Evolutionary conservation across 2,888 invertebrate species (phyloP), one percentile per base, ranked within the genome.

Genomic region (Leptura quadrifasciata): DNA sequence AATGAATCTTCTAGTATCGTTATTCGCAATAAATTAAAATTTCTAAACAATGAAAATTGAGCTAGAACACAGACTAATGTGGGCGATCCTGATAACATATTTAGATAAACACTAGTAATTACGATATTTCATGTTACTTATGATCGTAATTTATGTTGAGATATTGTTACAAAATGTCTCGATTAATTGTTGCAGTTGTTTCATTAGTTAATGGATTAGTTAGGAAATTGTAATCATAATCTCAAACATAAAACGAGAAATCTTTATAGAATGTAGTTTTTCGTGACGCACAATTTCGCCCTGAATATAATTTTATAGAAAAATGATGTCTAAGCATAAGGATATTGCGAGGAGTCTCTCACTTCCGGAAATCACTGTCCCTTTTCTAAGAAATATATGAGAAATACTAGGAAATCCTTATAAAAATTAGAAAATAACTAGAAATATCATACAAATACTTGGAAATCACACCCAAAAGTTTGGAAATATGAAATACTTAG

Each of bases 1-100:
- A 69, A 58, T 69, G 57, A 58, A 18, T 35, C 58, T 39, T 68
- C 39, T n/a, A 57, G 57, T 18, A 39, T 35, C 39, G 63, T 63
- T 63, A 39, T n/a, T 35, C 27, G 20, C 39, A 67, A 64, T 31
- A 61, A 75, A 75, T 72, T 75, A 75, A 72, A 61, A 61, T 73
- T 76, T 74, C 64, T 35, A 65, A 76, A 76, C 71, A 76, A 76
- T 71, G 74, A 74, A 60, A 71, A 71, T 71, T 55, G 74, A 76
- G 76, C 69, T 71, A 68, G 54, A 72, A 74, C 73, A 64, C 72
- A 61, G 65, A 67, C 27, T 27, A 68, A 69, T 67, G 79, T 79
- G 79, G 79, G 77, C 77, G 79, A 77, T 74, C 63, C 55, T 47
- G 79, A 79, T 79, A 77, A 74, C 77, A 77, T 69, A 77, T 79